Evolutionary conservation across 2,888 invertebrate species (phyloP).

Genomic region (Synergus japonicus): DNA sequence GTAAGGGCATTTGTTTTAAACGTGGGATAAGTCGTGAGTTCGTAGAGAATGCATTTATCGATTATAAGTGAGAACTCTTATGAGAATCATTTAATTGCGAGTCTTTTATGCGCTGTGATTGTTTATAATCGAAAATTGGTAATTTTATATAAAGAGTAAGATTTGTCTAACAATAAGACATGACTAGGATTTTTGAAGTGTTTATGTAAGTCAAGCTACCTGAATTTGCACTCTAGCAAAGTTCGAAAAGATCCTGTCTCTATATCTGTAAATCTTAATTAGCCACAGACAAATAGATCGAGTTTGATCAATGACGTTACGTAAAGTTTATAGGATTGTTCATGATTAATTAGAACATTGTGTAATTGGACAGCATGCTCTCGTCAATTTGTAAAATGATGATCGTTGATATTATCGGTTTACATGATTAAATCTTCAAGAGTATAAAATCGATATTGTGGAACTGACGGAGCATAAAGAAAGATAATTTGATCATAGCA

Average conservation of each 20-base stretch:
- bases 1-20: constrained; percentile 32
- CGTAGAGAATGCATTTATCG: constrained; percentile 29
- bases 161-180: too few relatives aligned
- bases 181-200: too few relatives aligned
- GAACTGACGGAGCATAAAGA: constrained; percentile 15
- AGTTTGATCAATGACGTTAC: constrained; percentile 7
- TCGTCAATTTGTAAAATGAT: not conserved
- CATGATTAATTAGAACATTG: not conserved
- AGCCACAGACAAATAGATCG: constrained; percentile 15
- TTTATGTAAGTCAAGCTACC: not conserved
- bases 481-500: constrained; percentile 3
- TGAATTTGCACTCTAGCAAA: constrained; percentile 21
- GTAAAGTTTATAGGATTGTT: not conserved
- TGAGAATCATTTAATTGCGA: constrained; percentile 10
- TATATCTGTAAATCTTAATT: constrained; percentile 37
- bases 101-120: not conserved
- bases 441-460: not conserved
- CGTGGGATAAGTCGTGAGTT: constrained; percentile 19
- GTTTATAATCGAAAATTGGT: not conserved
- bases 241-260: not conserved
- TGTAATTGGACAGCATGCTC: not conserved
- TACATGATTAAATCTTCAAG: constrained; percentile 25
- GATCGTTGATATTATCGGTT: constrained; percentile 12
- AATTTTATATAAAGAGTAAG: not conserved
- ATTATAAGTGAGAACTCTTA: too few relatives aligned